phyloP scores from a whole-genome alignment of 2,888 invertebrate species.

The Nephrotoma appendiculata region DNA sequence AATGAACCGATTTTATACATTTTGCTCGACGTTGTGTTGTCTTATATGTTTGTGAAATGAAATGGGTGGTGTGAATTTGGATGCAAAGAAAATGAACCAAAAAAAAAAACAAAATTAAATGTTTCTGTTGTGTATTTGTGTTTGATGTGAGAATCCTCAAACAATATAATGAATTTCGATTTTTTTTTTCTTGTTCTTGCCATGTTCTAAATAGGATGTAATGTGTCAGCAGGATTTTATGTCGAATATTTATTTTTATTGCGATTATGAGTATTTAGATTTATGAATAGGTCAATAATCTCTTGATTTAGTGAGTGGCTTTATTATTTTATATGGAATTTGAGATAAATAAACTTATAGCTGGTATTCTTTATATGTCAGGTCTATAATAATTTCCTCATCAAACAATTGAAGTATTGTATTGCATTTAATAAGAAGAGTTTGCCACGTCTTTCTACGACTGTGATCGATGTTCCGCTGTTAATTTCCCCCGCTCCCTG shows the following conservation, averaged over 20 bases:
- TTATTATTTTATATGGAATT: neutral
- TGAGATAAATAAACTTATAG: too few species aligned
- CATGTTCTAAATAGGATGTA: neutral
- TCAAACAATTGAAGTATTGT: too few species aligned
- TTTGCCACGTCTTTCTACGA: too few species aligned
- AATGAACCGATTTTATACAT: neutral
- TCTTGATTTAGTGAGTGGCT: neutral
- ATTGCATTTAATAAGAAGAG: too few species aligned
- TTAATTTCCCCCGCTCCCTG: too few species aligned
- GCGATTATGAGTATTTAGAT: neutral
- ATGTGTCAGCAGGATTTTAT: neutral
- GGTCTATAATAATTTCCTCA: too few species aligned
- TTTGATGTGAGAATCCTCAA: neutral
- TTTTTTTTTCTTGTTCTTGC: neutral
- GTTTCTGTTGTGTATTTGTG: neutral
- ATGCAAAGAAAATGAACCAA: neutral
- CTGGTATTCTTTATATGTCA: too few species aligned
- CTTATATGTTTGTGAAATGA: neutral
- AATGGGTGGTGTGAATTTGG: neutral
- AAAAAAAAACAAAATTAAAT: neutral
- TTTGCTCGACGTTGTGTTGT: neutral
- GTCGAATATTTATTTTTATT: neutral
- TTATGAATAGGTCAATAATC: neutral
- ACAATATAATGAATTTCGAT: neutral
- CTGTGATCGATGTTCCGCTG: too few species aligned